Evolutionary conservation across 2,797 vertebrate species (phyloP).

Genomic region (Bothrops alternatus): DNA sequence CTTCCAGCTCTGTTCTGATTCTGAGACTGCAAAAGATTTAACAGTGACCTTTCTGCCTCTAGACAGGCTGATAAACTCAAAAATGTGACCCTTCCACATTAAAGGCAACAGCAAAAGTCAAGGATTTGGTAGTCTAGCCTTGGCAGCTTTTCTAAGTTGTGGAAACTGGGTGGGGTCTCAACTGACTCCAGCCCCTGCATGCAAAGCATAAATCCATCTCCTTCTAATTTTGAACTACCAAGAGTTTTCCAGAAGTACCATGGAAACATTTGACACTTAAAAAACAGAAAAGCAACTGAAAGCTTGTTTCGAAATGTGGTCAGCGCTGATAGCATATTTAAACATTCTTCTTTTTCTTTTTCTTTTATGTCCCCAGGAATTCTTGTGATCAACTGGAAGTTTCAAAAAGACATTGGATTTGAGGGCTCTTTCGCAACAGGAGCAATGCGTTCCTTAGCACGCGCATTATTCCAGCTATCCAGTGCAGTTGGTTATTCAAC

Average conservation of each 20-base stretch:
- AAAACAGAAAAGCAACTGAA: constrained; percentile 21
- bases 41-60: neutral
- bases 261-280: constrained; percentile 37
- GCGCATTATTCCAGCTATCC: neutral
- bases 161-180: constrained; percentile 23
- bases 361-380: neutral
- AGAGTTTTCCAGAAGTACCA: constrained; percentile 29
- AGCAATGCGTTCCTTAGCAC: neutral
- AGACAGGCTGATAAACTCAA: neutral
- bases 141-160: constrained; percentile 8
- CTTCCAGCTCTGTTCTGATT: no score
- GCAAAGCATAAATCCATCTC: constrained; percentile 18
- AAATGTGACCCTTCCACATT: neutral
- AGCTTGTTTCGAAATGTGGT: constrained; percentile 27
- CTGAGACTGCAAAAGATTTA: neutral
- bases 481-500: neutral
- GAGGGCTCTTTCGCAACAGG: neutral
- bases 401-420: constrained; percentile 8
- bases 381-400: neutral
- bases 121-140: neutral
- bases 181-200: constrained; percentile 20
- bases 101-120: neutral
- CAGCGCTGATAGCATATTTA: constrained; percentile 11
- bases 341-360: constrained; percentile 19
- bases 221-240: constrained; percentile 20